These are phyloP conservation scores for Gryllus bimaculatus DNA, from an alignment of 1,140 invertebrate genomes.

Conservation along the genomic window DNA sequence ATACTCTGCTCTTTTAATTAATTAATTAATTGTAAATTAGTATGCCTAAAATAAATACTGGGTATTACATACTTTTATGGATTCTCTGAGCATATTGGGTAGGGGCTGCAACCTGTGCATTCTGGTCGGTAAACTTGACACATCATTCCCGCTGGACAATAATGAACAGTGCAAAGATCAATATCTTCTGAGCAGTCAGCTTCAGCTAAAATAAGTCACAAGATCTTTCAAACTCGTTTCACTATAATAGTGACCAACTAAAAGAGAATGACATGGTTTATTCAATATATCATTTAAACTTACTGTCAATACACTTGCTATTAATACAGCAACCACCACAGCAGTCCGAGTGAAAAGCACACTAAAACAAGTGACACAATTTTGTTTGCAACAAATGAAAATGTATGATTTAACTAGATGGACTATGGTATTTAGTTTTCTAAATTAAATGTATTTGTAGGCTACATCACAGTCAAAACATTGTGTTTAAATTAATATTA, in stretches of 20 bases:
- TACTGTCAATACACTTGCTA: background rate
- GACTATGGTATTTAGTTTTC: no score
- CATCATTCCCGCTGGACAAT: background rate
- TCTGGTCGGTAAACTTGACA: background rate
- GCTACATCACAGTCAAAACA: no score
- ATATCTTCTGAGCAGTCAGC: background rate
- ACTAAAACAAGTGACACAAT: background rate
- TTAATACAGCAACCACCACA: slow-evolving; percentile 8
- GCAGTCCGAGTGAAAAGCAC: background rate
- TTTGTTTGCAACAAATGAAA: no score
- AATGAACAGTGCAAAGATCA: background rate
- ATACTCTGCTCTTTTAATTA: no score
- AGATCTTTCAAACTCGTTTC: background rate
- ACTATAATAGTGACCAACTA: background rate
- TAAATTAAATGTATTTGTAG: no score
- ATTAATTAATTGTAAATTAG: no score
- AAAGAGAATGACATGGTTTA: background rate
- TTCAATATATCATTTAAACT: background rate
- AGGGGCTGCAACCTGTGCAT: background rate
- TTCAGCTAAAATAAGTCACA: background rate
- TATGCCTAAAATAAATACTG: no score
- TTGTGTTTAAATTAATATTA: no score
- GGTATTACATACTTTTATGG: no score
- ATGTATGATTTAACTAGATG: no score
- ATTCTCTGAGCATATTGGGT: background rate